These are phyloP conservation scores for Pangasius sanitwongsei DNA, from an alignment of 2,797 vertebrate species.

Conservation along the genomic window DNA sequence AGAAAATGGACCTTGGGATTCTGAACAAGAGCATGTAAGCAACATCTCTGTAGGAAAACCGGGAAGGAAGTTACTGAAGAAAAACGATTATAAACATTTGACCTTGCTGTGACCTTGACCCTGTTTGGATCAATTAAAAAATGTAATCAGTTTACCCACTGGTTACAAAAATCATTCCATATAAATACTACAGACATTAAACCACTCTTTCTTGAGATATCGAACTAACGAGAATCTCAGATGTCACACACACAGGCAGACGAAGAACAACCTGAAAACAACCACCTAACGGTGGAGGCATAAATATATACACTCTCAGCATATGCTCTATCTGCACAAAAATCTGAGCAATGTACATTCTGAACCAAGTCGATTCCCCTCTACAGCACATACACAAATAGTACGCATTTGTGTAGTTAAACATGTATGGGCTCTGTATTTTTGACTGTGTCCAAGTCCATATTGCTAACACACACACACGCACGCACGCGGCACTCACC, in stretches of 20 bases:
- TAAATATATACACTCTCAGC: not conserved
- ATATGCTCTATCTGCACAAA: not conserved
- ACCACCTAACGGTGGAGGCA: too few relatives aligned
- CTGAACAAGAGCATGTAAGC: not conserved
- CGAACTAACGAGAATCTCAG: not conserved
- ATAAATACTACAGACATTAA: not conserved
- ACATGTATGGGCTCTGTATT: not conserved
- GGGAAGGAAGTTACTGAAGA: not conserved
- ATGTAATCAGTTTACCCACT: not conserved
- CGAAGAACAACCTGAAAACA: not conserved
- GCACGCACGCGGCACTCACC: slow-evolving; percentile 69
- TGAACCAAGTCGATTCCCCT: not conserved
- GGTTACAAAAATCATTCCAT: not conserved
- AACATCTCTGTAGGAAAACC: not conserved
- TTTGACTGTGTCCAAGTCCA: not conserved
- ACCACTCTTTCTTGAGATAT: not conserved
- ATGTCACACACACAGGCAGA: not conserved
- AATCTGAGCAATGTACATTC: not conserved
- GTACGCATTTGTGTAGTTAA: not conserved
- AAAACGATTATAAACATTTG: not conserved
- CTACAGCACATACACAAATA: not conserved
- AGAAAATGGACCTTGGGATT: not conserved
- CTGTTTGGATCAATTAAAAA: not conserved
- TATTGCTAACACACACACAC: not conserved
- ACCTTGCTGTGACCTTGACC: not conserved